These are phyloP conservation scores for Troides aeacus DNA, from an alignment of 2,888 invertebrate species.

Conservation along the genomic window DNA sequence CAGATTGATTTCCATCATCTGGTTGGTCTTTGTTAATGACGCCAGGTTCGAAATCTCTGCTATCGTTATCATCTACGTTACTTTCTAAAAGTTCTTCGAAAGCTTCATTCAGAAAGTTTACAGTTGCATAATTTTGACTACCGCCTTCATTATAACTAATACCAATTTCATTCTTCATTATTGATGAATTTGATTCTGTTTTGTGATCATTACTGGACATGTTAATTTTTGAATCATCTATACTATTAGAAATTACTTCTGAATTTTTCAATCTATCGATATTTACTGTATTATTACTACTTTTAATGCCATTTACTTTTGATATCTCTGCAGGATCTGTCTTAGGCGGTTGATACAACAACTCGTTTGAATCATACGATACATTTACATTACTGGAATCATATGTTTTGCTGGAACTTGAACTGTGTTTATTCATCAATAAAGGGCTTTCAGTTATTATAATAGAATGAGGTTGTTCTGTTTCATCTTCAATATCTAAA, in stretches of 20 bases:
- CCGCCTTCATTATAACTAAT: conserved; percentile 53
- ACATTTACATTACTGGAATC: conserved; percentile 50
- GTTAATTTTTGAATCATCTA: not conserved
- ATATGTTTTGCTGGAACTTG: conserved; percentile 48
- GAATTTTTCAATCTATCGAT: not conserved
- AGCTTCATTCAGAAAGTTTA: conserved; percentile 64
- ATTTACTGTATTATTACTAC: conserved; percentile 16
- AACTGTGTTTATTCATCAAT: conserved; percentile 48
- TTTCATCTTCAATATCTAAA: conserved; percentile 63
- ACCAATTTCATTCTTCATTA: conserved; percentile 31
- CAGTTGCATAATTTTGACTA: conserved; percentile 61
- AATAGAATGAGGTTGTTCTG: conserved; percentile 72
- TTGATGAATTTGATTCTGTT: conserved; percentile 29
- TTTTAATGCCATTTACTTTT: conserved; percentile 34
- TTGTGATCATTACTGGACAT: not conserved
- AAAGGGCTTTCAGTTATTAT: conserved; percentile 66
- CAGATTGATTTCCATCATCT: conserved; percentile 22
- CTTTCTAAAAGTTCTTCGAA: conserved; percentile 72
- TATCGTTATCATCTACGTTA: conserved; percentile 69
- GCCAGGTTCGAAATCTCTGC: conserved; percentile 43
- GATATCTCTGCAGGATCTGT: conserved; percentile 27
- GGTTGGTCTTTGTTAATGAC: conserved; percentile 41
- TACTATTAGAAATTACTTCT: not conserved
- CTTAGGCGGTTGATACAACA: conserved; percentile 30
- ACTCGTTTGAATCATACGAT: conserved; percentile 48